phyloP scores from a whole-genome alignment of 2,888 invertebrate genomes.

The Cheilosia soror region DNA sequence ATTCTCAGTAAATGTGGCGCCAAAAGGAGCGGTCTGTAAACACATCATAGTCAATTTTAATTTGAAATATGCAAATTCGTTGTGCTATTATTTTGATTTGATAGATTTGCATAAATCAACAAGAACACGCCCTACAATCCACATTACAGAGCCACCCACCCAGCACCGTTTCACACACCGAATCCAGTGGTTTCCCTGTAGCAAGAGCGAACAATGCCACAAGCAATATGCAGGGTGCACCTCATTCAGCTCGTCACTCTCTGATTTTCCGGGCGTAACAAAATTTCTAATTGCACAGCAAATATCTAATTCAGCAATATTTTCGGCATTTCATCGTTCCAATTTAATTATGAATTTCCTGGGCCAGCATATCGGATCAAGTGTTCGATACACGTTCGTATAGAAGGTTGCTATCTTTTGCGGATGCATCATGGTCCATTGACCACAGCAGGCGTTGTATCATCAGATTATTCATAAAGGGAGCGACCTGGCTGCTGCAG shows the following conservation, averaged over 20 bases:
- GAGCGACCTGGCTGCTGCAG: conserved; percentile 12
- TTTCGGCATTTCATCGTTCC: conserved; percentile 52
- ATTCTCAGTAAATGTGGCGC: conserved; percentile 55
- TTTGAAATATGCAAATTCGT: conserved; percentile 74
- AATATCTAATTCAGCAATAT: conserved; percentile 64
- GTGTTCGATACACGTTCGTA: background rate
- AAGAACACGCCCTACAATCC: conserved; percentile 15
- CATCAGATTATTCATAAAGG: conserved; percentile 55
- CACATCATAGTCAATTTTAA: conserved; percentile 71
- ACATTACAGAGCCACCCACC: too few species aligned
- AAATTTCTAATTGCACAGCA: conserved; percentile 47
- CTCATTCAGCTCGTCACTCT: conserved; percentile 20
- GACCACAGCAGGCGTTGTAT: conserved; percentile 7
- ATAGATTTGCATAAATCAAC: conserved; percentile 74
- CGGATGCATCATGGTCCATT: conserved; percentile 13
- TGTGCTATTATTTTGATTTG: conserved; percentile 75
- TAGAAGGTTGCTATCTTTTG: background rate
- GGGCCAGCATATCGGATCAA: conserved; percentile 4
- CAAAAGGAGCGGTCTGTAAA: conserved; percentile 67
- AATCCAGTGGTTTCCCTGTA: conserved; percentile 55
- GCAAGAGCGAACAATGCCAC: conserved; percentile 44
- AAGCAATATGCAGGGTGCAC: conserved; percentile 42
- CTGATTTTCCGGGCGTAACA: conserved; percentile 10
- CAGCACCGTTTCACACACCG: conserved; percentile 28
- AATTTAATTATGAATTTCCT: conserved; percentile 58